Percentiles rank a stretch among this genome's conserved stretches.
Conservation (phyloP, 1,140 invertebrate species). For the Cephus cinctus region DNA sequence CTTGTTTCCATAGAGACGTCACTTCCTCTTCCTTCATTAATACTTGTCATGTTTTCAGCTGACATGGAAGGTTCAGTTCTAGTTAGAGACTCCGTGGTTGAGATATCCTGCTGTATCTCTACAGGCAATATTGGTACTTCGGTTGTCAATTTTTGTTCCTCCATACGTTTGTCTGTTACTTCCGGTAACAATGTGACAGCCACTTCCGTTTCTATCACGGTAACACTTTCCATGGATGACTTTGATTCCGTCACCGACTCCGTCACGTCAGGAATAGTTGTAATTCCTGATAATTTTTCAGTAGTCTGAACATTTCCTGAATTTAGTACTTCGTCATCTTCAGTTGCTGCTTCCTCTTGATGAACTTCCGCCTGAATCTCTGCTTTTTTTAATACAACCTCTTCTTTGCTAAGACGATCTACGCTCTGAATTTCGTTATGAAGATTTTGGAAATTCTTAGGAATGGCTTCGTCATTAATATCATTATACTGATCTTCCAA, state of each 20-base stretch:
- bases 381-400: too few relatives aligned
- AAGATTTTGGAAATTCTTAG: constrained; percentile 24
- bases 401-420: too few relatives aligned
- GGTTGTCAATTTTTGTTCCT: constrained; percentile 43
- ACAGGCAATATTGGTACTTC: constrained; percentile 47
- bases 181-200: not conserved
- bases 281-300: too few relatives aligned
- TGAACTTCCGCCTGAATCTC: too few relatives aligned
- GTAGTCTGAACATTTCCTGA: too few relatives aligned
- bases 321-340: too few relatives aligned
- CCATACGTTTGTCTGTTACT: constrained; percentile 17
- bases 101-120: constrained; percentile 47
- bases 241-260: too few relatives aligned
- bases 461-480: constrained; percentile 39
- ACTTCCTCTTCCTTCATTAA: constrained; percentile 9
- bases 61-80: constrained; percentile 15
- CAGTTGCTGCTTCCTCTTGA: too few relatives aligned
- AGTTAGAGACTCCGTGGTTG: constrained; percentile 28
- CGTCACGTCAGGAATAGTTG: too few relatives aligned
- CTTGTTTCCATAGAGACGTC: constrained; percentile 15
- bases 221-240: too few relatives aligned
- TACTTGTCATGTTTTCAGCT: constrained; percentile 15
- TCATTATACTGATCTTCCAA: constrained; percentile 51
- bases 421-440: too few relatives aligned
- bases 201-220: too few relatives aligned